Conservation (phyloP, 2,113 vertebrate genomes). For the Balaeniceps rex region DNA sequence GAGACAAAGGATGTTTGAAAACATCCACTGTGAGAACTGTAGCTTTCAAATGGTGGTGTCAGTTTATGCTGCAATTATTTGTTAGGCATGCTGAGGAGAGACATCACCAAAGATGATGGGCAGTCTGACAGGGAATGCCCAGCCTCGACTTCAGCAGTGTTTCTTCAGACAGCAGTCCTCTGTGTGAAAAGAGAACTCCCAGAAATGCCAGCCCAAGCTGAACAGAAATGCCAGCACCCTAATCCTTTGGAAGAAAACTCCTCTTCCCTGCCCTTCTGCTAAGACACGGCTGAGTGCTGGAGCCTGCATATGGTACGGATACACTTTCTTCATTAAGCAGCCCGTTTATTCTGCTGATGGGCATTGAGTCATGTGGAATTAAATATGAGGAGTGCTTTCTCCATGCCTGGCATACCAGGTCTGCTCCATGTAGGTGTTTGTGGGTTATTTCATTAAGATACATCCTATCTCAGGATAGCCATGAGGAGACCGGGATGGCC, state of each 20-base stretch:
- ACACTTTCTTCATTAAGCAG: background rate
- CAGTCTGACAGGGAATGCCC: background rate
- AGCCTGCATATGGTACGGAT: background rate
- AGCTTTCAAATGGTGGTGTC: background rate
- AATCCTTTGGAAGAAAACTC: background rate
- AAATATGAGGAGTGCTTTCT: background rate
- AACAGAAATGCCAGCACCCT: background rate
- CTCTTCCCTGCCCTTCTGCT: background rate
- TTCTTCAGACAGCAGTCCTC: background rate
- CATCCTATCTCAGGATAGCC: background rate
- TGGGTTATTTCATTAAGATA: background rate
- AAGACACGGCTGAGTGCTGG: background rate
- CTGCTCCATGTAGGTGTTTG: background rate
- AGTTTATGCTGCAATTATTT: background rate
- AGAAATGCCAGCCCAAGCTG: background rate
- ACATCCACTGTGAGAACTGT: background rate
- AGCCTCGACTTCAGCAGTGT: background rate
- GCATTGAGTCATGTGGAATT: background rate
- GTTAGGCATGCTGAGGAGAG: background rate
- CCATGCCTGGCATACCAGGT: background rate
- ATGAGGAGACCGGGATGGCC: background rate
- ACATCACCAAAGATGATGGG: background rate
- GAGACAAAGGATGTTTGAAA: background rate
- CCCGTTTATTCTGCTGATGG: background rate
- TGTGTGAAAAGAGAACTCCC: background rate